These are phyloP conservation scores for Mesodorylaimus sp. DNA, from an alignment of 2,888 invertebrate genomes.

Conservation along the genomic window DNA sequence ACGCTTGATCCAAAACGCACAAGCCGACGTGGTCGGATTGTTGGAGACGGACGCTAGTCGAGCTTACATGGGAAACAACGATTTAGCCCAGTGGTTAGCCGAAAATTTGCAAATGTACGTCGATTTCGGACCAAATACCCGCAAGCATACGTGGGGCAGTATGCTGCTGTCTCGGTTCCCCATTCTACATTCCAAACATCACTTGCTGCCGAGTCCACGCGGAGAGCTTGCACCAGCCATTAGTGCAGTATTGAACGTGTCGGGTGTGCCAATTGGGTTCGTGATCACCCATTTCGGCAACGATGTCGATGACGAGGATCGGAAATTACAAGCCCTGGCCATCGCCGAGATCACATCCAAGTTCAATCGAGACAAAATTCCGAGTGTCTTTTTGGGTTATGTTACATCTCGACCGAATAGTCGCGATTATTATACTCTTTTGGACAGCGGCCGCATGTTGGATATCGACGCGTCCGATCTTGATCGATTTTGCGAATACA, in stretches of 20 bases:
- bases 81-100: slow-evolving; percentile 32
- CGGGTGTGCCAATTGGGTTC: slow-evolving; percentile 26
- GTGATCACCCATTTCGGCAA: slow-evolving; percentile 36
- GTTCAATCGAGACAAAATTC: slow-evolving; percentile 17
- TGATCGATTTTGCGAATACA: slow-evolving; percentile 34
- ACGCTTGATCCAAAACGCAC: slow-evolving; percentile 25
- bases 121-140: slow-evolving; percentile 33
- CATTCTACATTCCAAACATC: slow-evolving; percentile 31
- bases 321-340: slow-evolving; percentile 30
- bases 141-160: slow-evolving; percentile 35
- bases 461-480: slow-evolving; percentile 32
- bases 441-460: slow-evolving; percentile 24
- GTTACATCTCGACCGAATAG: slow-evolving; percentile 33
- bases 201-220: slow-evolving; percentile 33
- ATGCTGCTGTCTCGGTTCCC: slow-evolving; percentile 33
- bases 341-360: slow-evolving; percentile 17
- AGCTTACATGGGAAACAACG: slow-evolving; percentile 34
- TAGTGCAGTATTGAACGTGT: neutral
- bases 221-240: slow-evolving; percentile 19
- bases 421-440: slow-evolving; percentile 27
- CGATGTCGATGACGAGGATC: slow-evolving; percentile 31
- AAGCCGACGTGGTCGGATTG: slow-evolving; percentile 32
- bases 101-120: slow-evolving; percentile 32
- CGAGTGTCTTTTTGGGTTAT: slow-evolving; percentile 33
- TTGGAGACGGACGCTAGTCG: slow-evolving; percentile 34